Evolutionary conservation across 2,797 vertebrate species (phyloP).

Genomic region (Syndactyla subalaris): DNA sequence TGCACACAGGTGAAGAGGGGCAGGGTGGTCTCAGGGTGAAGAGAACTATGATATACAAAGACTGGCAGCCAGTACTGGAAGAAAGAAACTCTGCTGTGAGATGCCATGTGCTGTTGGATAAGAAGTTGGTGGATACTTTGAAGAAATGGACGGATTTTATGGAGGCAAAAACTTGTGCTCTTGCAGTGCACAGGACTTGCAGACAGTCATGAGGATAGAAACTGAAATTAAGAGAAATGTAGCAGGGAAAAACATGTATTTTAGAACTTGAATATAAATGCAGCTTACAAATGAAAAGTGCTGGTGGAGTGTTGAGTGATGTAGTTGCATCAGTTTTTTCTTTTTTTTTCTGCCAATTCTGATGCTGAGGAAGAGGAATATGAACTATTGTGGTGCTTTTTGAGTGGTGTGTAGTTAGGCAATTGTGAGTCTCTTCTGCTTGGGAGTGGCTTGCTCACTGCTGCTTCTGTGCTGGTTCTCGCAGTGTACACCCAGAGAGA

Average conservation of each 20-base stretch:
- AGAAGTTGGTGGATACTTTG: background rate
- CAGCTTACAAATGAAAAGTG: background rate
- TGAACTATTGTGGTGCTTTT: background rate
- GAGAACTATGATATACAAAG: background rate
- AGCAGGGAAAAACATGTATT: background rate
- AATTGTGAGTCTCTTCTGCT: background rate
- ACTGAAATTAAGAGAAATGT: background rate
- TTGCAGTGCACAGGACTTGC: background rate
- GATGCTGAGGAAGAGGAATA: background rate
- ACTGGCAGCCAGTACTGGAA: background rate
- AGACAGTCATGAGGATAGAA: background rate
- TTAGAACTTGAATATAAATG: background rate
- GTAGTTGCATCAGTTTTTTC: background rate
- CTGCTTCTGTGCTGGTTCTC: background rate
- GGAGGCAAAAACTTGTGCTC: background rate
- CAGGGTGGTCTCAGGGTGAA: background rate
- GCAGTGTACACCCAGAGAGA: background rate
- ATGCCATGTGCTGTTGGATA: background rate
- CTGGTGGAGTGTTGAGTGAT: background rate
- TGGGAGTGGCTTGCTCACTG: background rate
- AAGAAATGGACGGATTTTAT: background rate
- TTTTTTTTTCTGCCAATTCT: background rate
- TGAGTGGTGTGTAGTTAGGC: background rate
- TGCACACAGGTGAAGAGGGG: background rate
- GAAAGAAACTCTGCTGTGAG: slow-evolving; percentile 10